A percentile compares a stretch with the other conserved stretches of the same genome.
Evolutionary conservation across 2,797 vertebrate genomes (phyloP).

Genomic region (Microctenopoma steveboyesi): DNA sequence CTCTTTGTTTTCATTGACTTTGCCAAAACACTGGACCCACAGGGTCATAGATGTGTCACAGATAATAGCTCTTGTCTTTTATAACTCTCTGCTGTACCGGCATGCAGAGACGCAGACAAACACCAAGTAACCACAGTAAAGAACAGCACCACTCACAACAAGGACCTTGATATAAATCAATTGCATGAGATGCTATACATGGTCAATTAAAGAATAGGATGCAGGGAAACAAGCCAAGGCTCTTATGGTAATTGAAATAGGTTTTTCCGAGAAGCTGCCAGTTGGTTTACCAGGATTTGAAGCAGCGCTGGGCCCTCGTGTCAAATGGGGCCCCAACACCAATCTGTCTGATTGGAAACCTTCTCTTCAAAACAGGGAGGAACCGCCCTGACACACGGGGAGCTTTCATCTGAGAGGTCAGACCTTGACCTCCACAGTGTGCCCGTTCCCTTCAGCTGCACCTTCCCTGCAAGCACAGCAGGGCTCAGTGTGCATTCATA

Average conservation of each 20-base stretch:
- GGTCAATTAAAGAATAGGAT: constrained; percentile 64
- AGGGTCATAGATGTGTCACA: constrained; percentile 36
- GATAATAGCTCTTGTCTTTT: constrained; percentile 46
- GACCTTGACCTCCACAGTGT: constrained; percentile 54
- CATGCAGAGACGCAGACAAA: constrained; percentile 3
- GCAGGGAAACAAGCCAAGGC: constrained; percentile 63
- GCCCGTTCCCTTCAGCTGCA: constrained; percentile 21
- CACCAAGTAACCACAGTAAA: constrained; percentile 33
- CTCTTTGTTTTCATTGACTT: constrained; percentile 42
- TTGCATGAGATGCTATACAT: constrained; percentile 54
- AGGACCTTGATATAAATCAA: constrained; percentile 61
- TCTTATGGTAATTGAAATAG: constrained; percentile 77
- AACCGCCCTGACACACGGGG: constrained; percentile 5
- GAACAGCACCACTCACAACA: constrained; percentile 31
- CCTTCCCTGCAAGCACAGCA: neutral
- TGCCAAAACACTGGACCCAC: constrained; percentile 40
- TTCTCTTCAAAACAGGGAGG: constrained; percentile 55
- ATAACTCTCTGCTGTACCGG: neutral
- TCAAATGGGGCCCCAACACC: constrained; percentile 60
- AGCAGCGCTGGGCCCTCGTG: constrained; percentile 54
- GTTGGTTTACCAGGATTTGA: constrained; percentile 57
- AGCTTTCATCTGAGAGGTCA: constrained; percentile 38
- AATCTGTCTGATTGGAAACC: constrained; percentile 77
- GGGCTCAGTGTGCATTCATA: constrained; percentile 1
- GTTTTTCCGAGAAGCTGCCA: constrained; percentile 65